A percentile compares a stretch with the other conserved stretches of the same genome.
Conservation (phyloP, 1,140 invertebrate genomes). For the Coenobita brevimanus region DNA sequence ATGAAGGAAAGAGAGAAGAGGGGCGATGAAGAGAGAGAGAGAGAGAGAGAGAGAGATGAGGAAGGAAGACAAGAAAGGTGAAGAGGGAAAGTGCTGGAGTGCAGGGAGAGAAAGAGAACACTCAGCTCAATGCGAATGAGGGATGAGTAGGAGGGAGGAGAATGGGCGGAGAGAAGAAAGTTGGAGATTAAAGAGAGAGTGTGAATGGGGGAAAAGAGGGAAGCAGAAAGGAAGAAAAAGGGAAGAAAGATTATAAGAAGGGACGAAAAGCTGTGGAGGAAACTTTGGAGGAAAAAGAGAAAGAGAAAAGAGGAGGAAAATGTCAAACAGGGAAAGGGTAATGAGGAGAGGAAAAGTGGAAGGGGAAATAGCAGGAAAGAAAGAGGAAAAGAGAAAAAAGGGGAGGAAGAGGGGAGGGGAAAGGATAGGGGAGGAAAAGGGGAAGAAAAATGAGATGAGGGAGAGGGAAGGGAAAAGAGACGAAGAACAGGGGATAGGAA, state of each 20-base stretch:
- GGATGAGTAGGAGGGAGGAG: constrained; percentile 3
- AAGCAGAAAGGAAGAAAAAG: too few relatives aligned
- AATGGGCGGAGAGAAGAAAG: not conserved
- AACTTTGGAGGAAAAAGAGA: not conserved
- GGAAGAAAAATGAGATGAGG: not conserved
- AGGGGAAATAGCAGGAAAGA: not conserved
- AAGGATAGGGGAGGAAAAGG: not conserved
- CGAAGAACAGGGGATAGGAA: not conserved
- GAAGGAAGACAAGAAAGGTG: not conserved
- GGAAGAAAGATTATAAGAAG: too few relatives aligned
- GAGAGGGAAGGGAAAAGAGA: not conserved
- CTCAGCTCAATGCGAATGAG: not conserved
- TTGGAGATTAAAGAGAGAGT: too few relatives aligned
- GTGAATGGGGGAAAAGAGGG: too few relatives aligned
- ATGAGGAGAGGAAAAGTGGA: not conserved
- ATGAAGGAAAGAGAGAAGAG: too few relatives aligned
- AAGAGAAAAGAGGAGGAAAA: not conserved
- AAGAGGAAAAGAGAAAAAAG: not conserved
- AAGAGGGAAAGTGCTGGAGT: not conserved
- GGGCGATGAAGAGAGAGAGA: too few relatives aligned
- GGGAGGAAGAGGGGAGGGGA: not conserved
- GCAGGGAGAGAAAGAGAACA: not conserved
- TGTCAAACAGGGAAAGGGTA: not conserved
- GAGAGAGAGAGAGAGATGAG: not conserved
- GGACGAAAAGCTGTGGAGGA: not conserved